Evolutionary conservation across 2,888 invertebrate genomes (phyloP), one percentile per base, ranked within the genome.

Genomic region (Allolobophora icterica): DNA sequence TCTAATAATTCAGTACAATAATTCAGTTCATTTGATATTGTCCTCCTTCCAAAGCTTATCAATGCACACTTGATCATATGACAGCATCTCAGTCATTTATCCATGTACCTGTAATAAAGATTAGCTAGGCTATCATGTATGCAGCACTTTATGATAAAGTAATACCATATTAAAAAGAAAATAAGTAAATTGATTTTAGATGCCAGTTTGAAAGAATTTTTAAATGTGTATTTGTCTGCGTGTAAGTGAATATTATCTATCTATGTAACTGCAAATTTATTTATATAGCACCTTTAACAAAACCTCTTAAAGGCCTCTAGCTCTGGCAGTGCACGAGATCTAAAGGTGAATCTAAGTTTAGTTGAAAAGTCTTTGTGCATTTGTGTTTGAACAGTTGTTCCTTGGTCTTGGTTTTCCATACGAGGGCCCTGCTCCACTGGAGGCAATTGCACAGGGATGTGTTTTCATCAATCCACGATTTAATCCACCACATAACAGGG

Each of bases 401-500:
- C 94, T 96, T 58, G 96, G 96, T 5, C 94, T 96, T 13, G 96
- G 96, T 30, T 96, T 96, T 92, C 96, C 94, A 19, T 95, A 94
- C 94, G 96, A 95, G 93, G 95, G 95, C 24, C 96, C 96, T 8
- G 96, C 96, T 21, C 96, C 96, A 15, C 92, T 96, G 91, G 96
- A 96, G 92, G 96, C 96, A 21, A 95, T 96, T 42, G 95, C 96
- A 19, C 95, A 95, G 92, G 96, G 96, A 24, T 95, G 95, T 40
- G 94, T 96, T 11, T 96, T 95, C 93, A 94, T 96, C 91, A 96
- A 96, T 93, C 95, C 95, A 6, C 93, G 93, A 91, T 96, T 96
- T 93, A 91, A 92, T 89, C 94, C 95, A 34, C 95, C 96, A 2
- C 95, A 95, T 92, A 95, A 93, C 91, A 93, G 95, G 90, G 93